A percentile compares a stretch with the other conserved stretches of the same genome.
These are phyloP conservation scores for Lasioglossum oenotherae DNA, from an alignment of 2,888 invertebrate genomes.

Conservation along the genomic window DNA sequence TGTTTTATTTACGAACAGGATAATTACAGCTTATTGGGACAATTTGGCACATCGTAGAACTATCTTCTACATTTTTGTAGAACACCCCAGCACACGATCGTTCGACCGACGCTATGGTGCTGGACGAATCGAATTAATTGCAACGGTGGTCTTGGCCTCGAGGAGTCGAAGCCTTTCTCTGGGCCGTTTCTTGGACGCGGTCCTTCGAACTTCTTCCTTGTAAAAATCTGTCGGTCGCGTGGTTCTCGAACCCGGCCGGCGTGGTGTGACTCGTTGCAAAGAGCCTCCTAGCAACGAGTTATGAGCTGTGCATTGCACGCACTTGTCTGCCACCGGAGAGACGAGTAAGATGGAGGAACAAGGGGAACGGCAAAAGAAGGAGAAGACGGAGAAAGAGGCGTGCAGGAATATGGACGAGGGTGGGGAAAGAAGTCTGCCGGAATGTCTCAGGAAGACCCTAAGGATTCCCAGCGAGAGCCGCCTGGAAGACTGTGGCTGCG, in stretches of 20 bases:
- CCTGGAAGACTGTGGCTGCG: constrained; percentile 30
- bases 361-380: constrained; percentile 36
- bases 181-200: neutral
- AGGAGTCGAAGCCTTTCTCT: neutral
- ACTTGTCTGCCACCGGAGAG: constrained; percentile 37
- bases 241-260: neutral
- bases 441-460: constrained; percentile 42
- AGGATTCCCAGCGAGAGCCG: constrained; percentile 43
- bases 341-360: constrained; percentile 29
- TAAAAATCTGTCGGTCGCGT: neutral
- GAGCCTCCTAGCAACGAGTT: constrained; percentile 43
- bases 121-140: neutral
- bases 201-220: neutral
- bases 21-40: neutral
- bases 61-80: too few relatives aligned
- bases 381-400: constrained; percentile 14
- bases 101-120: neutral
- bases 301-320: constrained; percentile 37
- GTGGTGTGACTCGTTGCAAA: neutral
- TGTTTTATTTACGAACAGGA: neutral
- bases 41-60: too few relatives aligned
- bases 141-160: neutral
- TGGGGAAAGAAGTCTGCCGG: constrained; percentile 34
- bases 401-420: constrained; percentile 17
- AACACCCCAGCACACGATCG: too few relatives aligned